Base-by-base conservation (phyloP, 2,888 invertebrate genomes). In the Lymantria monacha region DNA sequence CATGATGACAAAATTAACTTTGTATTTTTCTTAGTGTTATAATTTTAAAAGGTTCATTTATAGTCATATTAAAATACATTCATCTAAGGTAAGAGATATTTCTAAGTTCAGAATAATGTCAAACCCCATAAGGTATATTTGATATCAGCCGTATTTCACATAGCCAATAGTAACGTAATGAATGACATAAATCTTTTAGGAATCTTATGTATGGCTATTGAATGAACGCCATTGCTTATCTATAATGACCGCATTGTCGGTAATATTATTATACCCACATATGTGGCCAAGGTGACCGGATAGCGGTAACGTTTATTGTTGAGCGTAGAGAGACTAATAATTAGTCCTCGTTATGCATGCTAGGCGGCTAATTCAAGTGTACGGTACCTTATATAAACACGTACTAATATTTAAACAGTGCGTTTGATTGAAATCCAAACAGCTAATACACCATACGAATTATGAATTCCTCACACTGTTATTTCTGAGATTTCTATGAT, bases 321-420 rank as follows among this genome's bases (percentile, higher is more conserved):
- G 13, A 13, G 12, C 8, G 8, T 42, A 14, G 7, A 22, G 30
- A 36, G 36, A n/a, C 37, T 13, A 59, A 66, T 70, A 79, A 81
- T 81, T 76, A 79, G 66, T 60, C 50, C 51, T 59, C 61, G 68
- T 63, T 66, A 71, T 67, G 72, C 74, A 65, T 69, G 67, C 61
- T 59, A 60, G 60, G 51, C 51, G 48, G 53, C 64, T 74, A 73
- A 73, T 76, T 60, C 46, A 63, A 50, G 53, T 53, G 59, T 70
- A 71, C 76, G 66, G 74, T 72, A 69, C 51, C 48, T 51, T 48
- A 30, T 43, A 38, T 42, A 30, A 52, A 43, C 44, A 43, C 15
- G 40, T 13, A 49, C 44, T 31, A 14, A n/a, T 41, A 30, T 13
- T 13, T 7, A 14, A 13, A 31, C 12, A 41, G 30, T 15, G 15